Evolutionary conservation across 2,797 vertebrate species (phyloP).

Genomic region (Pelodytes ibericus): DNA sequence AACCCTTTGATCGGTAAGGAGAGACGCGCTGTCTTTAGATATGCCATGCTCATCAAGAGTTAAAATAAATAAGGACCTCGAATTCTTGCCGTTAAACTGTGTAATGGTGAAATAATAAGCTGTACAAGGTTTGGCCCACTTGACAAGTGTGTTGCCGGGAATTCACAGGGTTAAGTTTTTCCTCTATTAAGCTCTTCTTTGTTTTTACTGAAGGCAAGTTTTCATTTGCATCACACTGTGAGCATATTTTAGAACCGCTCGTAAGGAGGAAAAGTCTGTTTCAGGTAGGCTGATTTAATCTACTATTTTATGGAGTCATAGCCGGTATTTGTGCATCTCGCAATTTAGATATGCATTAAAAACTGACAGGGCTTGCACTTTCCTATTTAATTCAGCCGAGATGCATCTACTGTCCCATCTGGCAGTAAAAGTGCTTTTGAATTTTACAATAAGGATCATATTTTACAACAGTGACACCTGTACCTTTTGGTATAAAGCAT

Average conservation of each 20-base stretch:
- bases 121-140: not conserved
- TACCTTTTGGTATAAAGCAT: conserved; percentile 15
- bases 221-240: conserved; percentile 26
- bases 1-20: no score
- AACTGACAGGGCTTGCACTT: conserved; percentile 37
- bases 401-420: conserved; percentile 21
- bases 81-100: no score
- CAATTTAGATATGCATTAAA: conserved; percentile 45
- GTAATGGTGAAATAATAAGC: conserved; percentile 11
- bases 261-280: conserved; percentile 30
- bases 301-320: conserved; percentile 40
- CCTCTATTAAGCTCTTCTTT: not conserved
- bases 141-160: not conserved
- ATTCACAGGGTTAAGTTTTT: not conserved
- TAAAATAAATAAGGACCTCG: no score
- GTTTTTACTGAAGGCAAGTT: not conserved
- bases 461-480: conserved; percentile 15
- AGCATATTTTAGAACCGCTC: conserved; percentile 13
- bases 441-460: conserved; percentile 13
- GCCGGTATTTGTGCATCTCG: conserved; percentile 27
- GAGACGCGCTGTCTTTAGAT: no score
- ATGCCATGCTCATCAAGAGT: no score
- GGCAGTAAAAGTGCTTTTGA: conserved; percentile 35
- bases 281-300: conserved; percentile 39
- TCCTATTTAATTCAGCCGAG: conserved; percentile 29